These are phyloP conservation scores for Laticauda laticaudata DNA, from an alignment of 2,113 vertebrate species.

Conservation along the genomic window DNA sequence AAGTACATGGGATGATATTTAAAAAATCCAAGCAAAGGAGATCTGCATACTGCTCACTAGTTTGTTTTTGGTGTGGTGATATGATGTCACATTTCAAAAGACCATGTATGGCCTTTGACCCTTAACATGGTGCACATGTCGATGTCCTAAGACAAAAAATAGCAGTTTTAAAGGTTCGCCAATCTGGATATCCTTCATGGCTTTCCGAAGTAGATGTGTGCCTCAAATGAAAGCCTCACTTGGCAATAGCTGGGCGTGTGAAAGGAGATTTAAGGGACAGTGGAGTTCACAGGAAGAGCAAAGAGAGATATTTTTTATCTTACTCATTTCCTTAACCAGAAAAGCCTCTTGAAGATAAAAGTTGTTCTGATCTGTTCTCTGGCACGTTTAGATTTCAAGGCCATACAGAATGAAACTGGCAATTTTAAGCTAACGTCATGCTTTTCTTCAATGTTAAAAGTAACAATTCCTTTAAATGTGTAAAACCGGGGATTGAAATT, in stretches of 20 bases:
- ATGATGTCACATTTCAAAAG: not conserved
- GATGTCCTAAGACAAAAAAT: not conserved
- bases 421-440: not conserved
- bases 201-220: not conserved
- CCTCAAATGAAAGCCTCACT: not conserved
- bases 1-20: not conserved
- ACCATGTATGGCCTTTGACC: not conserved
- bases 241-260: not conserved
- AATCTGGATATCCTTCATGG: not conserved
- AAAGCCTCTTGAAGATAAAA: not conserved
- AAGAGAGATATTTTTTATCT: not conserved
- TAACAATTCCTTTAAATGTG: not conserved
- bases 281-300: too few species aligned
- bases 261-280: not conserved
- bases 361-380: not conserved
- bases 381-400: not conserved
- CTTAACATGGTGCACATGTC: not conserved
- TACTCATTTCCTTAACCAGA: not conserved
- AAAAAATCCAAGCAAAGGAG: not conserved
- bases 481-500: not conserved
- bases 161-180: not conserved
- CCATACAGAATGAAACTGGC: not conserved
- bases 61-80: not conserved
- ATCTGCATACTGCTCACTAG: not conserved
- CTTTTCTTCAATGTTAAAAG: not conserved